Evolutionary conservation across 2,888 invertebrate species (phyloP).

Genomic region (Philonicus albiceps): DNA sequence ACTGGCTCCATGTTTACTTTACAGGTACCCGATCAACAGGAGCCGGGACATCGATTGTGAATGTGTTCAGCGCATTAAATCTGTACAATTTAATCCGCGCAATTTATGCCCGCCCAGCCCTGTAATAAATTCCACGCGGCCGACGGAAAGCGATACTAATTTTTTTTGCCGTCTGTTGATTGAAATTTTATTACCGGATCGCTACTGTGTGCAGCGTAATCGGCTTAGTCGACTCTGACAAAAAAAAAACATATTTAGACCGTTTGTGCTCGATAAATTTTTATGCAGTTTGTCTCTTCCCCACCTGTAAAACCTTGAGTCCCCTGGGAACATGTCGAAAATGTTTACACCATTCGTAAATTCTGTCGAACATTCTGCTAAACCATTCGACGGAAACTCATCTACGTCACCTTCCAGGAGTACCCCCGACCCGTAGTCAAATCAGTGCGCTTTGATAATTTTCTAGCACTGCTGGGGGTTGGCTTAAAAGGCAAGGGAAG

Average conservation of each 20-base stretch:
- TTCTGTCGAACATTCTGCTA: not conserved
- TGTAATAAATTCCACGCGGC: not conserved
- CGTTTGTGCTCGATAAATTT: not conserved
- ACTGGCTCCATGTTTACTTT: not conserved
- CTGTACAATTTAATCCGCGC: not conserved
- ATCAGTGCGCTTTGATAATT: constrained; percentile 17
- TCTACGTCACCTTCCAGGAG: not conserved
- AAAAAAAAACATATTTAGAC: not conserved
- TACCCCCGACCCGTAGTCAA: not conserved
- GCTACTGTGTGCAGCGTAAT: not conserved
- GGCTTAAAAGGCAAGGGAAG: not conserved
- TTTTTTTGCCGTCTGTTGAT: not conserved
- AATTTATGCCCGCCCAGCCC: not conserved
- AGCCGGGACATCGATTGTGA: not conserved
- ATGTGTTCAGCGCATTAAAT: not conserved
- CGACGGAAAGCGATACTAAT: not conserved
- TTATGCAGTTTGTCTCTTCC: not conserved
- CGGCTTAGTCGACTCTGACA: not conserved
- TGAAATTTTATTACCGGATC: not conserved
- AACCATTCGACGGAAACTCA: not conserved
- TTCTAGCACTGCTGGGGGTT: not conserved
- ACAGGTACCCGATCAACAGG: not conserved
- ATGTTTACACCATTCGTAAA: not conserved
- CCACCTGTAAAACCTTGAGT: not conserved
- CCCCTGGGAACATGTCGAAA: not conserved